These are phyloP conservation scores for Crocuta crocuta DNA, from an alignment of 2,113 vertebrate species.

Conservation along the genomic window DNA sequence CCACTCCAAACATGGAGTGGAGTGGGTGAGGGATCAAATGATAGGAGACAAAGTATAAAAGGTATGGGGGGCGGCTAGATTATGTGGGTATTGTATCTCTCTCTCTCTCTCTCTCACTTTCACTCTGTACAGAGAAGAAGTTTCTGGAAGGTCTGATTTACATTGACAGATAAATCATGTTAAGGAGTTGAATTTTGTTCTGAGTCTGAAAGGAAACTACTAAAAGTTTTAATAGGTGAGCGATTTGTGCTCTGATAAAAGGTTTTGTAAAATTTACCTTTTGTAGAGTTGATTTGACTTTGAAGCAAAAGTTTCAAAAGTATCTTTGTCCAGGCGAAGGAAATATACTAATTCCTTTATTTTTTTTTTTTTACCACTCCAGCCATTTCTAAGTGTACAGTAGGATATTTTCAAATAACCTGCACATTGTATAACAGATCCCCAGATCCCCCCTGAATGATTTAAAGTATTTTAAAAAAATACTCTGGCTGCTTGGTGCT, in stretches of 20 bases:
- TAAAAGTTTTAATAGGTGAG: neutral
- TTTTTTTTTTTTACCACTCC: neutral
- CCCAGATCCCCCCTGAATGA: neutral
- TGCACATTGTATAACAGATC: neutral
- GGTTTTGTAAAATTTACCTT: neutral
- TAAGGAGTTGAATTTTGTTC: neutral
- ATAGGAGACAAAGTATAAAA: neutral
- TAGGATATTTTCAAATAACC: neutral
- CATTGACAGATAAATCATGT: neutral
- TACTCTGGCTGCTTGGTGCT: neutral
- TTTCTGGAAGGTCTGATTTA: conserved; percentile 19
- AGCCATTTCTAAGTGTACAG: neutral
- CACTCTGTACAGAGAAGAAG: neutral
- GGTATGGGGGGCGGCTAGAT: no score
- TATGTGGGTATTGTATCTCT: neutral
- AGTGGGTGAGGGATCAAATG: neutral
- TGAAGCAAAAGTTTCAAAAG: neutral
- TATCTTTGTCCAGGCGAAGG: neutral
- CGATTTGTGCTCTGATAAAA: neutral
- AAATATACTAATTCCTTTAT: neutral
- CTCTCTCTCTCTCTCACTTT: neutral
- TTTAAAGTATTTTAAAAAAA: neutral
- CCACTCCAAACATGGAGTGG: neutral
- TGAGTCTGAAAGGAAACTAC: neutral
- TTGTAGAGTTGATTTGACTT: neutral